Evolutionary conservation across 2,797 vertebrate genomes (phyloP), one percentile per base, ranked within the genome.

Genomic region (Xiphophorus birchmanni): DNA sequence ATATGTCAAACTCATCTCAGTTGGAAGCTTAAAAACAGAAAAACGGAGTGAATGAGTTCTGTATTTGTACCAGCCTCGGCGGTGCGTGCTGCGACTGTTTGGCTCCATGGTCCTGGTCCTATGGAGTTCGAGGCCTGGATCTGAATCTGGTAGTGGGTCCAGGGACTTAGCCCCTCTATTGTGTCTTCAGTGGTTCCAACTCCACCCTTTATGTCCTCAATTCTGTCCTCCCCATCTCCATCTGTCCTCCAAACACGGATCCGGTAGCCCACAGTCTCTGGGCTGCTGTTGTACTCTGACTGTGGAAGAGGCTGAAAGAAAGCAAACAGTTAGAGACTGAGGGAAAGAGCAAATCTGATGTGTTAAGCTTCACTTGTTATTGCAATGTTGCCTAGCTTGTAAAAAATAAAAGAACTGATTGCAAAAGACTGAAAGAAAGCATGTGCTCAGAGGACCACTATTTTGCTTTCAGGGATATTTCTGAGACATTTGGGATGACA

Each of bases 51-150:
- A 80, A 80, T 54, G 54, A 82, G 63, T 74, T 81, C 75, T 80
- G 37, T 48, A 47, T 54, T 77, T 73, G 15, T 89, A 99, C 98
- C 97, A 1, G 97, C 97, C 84, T 99, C 98, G 0, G 97, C 94
- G 0, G 98, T 99, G 1, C 94, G 95, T 1, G 96, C 96, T 2
- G 94, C 85, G 2, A 97, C 94, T 0, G 90, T 75, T 42, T 94
- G 93, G 0, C 98, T 99, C 98, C 98, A 99, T 0, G 97, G 97
- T 78, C 98, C 98, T 0, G 97, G 92, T 73, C 98, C 98, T 0
- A 98, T 97, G 80, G 97, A 97, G 44, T 99, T 99, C 93, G 97
- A 97, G 50, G 97, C 97, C 84, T 99, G 98, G 88, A 99, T 94
- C 93, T 97, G 96, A 77, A 98, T 92, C 72, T 97, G 96, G 3